Conservation (phyloP, 2,113 vertebrate species). For the Sebastes fasciatus region DNA sequence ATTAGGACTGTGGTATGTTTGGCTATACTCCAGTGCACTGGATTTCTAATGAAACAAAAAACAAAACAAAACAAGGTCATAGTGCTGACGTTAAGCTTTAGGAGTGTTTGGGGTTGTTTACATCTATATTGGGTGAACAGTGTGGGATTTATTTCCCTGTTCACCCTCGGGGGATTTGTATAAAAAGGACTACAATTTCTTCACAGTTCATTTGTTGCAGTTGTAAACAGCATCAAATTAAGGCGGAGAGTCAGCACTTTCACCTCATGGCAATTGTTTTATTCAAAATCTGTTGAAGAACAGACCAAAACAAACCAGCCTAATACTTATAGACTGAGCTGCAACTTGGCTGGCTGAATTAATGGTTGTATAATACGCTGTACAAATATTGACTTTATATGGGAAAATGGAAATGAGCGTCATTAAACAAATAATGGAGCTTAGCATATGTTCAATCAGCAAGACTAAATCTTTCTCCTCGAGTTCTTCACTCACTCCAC, state of each 20-base stretch:
- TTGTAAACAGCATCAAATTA: conserved; percentile 18
- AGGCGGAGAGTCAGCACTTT: conserved; percentile 19
- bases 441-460: conserved; percentile 23
- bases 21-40: background rate
- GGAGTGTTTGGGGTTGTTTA: conserved; percentile 4
- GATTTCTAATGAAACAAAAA: conserved; percentile 11
- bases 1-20: background rate
- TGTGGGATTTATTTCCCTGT: background rate
- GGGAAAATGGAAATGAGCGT: conserved; percentile 26
- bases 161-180: background rate
- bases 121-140: conserved; percentile 4
- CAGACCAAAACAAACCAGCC: conserved; percentile 13
- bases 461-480: conserved; percentile 19
- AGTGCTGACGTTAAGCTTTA: background rate
- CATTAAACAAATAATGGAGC: conserved; percentile 44
- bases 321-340: background rate
- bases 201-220: conserved; percentile 10
- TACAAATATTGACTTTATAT: conserved; percentile 29
- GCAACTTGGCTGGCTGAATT: conserved; percentile 17
- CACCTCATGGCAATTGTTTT: background rate
- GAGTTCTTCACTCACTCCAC: background rate
- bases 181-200: conserved; percentile 2
- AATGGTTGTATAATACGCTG: conserved; percentile 20
- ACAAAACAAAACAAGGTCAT: background rate
- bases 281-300: conserved; percentile 3